Base-by-base conservation (phyloP, 2,797 vertebrate genomes). In the Danio jaintianensis region DNA sequence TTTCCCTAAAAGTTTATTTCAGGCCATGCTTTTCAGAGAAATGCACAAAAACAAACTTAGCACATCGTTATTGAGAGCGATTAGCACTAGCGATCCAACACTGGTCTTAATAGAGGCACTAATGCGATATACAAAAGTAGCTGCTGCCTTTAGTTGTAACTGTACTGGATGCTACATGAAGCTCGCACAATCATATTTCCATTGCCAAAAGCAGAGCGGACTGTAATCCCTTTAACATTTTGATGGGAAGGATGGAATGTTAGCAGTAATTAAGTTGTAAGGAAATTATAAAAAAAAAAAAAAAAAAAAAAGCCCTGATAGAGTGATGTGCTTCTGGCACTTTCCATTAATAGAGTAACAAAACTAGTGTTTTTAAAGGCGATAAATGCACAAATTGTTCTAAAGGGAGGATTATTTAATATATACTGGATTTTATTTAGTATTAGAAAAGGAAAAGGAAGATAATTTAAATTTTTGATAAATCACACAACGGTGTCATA, bases 91-190 rank as follows among this genome's bases (percentile, higher is more conserved):
- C 64, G 55, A 72, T 29, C 59, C 18, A 77, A 84, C 79, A 76
- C 72, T 80, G 62, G 79, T 82, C 47, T 80, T 29, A 63, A 68
- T 42, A 59, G 75, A 84, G 80, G 78, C 78, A 80, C 70, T 71
- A 80, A 83, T 78, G 81, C 80, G 36, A 79, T 84, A 81, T 58
- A 82, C 67, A 79, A 29, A 80, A 82, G 56, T 75, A 86, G 74
- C 69, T 75, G 59, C 67, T 78, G 79, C 71, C 48, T 69, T 58
- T 36, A 64, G 50, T 78, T 80, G 72, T 42, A 53, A 53, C 45
- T 62, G 72, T 79, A 82, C 56, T 66, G 64, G 71, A 78, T 78
- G 74, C 82, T 73, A 83, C 75, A 74, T 70, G 16, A 52, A 82
- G 53, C 68, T 53, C 48, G 42, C 50, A 69, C 58, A 71, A 79